Percentiles rank a stretch among this genome's conserved stretches.
These are phyloP conservation scores for Coptodon rendalli DNA, from an alignment of 2,113 vertebrate species.

Conservation along the genomic window DNA sequence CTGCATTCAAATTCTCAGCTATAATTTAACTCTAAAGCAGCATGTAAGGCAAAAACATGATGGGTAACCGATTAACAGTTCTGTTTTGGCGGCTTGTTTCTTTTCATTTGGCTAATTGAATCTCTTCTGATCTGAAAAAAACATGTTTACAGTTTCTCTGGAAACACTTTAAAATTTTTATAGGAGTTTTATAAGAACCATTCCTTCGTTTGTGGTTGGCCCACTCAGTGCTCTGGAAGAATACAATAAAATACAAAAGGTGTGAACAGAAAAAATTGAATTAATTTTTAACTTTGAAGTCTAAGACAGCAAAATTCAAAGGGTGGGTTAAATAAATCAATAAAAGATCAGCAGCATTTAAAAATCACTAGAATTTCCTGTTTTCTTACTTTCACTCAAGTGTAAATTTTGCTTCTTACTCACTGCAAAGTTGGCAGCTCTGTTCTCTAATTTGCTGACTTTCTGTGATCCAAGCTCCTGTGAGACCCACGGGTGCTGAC, in stretches of 20 bases:
- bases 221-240: not conserved
- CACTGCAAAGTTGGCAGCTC: not conserved
- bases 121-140: not conserved
- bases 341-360: not conserved
- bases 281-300: not conserved
- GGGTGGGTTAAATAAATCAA: not conserved
- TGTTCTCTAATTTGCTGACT: slow-evolving; percentile 33
- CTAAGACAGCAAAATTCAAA: not conserved
- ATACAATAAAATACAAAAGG: not conserved
- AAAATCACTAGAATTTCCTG: not conserved
- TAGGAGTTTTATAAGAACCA: not conserved
- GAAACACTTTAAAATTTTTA: not conserved
- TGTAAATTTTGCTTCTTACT: not conserved
- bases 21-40: not conserved
- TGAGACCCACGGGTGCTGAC: slow-evolving; percentile 6
- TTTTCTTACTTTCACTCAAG: not conserved
- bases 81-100: not conserved
- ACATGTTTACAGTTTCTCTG: not conserved
- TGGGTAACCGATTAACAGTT: not conserved
- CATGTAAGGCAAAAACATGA: not conserved
- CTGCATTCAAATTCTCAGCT: not conserved
- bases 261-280: not conserved
- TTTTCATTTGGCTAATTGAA: not conserved
- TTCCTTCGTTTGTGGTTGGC: not conserved
- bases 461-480: slow-evolving; percentile 15